Evolutionary conservation across 2,113 vertebrate species (phyloP), one percentile per base, ranked within the genome.

Genomic region (Sciurus niger): DNA sequence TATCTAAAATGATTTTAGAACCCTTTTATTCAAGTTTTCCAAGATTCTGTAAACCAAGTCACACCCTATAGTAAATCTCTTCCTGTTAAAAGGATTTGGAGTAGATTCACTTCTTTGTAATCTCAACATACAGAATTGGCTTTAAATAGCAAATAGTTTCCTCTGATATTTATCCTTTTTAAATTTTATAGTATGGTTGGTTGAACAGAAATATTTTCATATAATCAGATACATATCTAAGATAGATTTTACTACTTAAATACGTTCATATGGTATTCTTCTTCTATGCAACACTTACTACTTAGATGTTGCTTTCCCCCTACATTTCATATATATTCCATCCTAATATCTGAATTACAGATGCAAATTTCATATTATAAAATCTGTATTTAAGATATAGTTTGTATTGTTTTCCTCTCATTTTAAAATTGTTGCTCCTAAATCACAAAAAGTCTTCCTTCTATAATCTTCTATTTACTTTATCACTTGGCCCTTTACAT

Each of bases 1-100:
- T n/a, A n/a, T 89, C 78, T 82, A 70, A 79, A 43, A 92, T n/a
- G 43, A 73, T 76, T 51, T 22, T 72, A 63, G 37, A 92, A 63
- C 4, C 32, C 60, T 60, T 79, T 60, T 55, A 70, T 72, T 12
- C 6, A 58, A 34, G 34, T 22, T 6, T n/a, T 53, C 12, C 3
- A 80, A 68, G 20, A 82, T 9, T 24, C 78, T 87, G 10, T 79
- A 80, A 83, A 37, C 32, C 22, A 58, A 90, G 4, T 48, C 8
- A 20, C 60, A 51, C 4, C 16, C 37, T 32, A 6, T 18, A 10
- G 11, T 65, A 37, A n/a, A 28, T 24, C 14, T 60, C 72, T 92
- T 83, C 14, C 28, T 60, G 13, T 37, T 87, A 74, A 83, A 84
- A 96, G 4, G 32, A 6, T 80, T 55, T 79, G n/a, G 43, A 86